These are phyloP conservation scores for Amblyjoppa fuscipennis DNA, from an alignment of 2,888 invertebrate genomes.

Conservation along the genomic window DNA sequence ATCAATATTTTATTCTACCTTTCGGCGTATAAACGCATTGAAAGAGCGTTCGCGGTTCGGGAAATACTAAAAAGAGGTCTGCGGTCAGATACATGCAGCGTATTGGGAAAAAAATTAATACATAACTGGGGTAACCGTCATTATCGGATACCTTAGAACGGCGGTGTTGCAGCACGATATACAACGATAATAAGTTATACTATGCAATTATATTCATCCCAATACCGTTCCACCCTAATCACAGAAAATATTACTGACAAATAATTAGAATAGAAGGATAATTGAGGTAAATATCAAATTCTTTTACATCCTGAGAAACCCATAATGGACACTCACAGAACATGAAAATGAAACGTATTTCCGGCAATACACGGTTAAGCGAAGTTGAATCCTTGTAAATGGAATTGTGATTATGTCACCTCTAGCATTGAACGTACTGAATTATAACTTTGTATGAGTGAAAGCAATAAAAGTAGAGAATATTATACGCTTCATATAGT, in stretches of 20 bases:
- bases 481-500: too few relatives aligned
- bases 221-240: constrained; percentile 7
- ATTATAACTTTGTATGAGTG: too few relatives aligned
- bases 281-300: not conserved
- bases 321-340: constrained; percentile 64
- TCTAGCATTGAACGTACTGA: too few relatives aligned
- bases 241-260: not conserved
- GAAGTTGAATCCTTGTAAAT: too few relatives aligned
- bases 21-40: too few relatives aligned
- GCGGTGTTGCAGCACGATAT: not conserved
- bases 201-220: constrained; percentile 2
- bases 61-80: too few relatives aligned
- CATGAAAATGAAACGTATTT: constrained; percentile 46
- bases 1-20: not conserved
- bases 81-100: too few relatives aligned
- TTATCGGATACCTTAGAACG: not conserved
- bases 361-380: too few relatives aligned
- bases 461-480: too few relatives aligned
- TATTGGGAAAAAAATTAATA: not conserved
- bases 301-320: not conserved
- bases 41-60: too few relatives aligned
- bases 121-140: not conserved
- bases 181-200: not conserved
- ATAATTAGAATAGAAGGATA: not conserved
- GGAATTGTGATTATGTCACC: too few relatives aligned